These are phyloP conservation scores for Phoeniculus purpureus DNA, from an alignment of 2,797 vertebrate species.

Conservation along the genomic window DNA sequence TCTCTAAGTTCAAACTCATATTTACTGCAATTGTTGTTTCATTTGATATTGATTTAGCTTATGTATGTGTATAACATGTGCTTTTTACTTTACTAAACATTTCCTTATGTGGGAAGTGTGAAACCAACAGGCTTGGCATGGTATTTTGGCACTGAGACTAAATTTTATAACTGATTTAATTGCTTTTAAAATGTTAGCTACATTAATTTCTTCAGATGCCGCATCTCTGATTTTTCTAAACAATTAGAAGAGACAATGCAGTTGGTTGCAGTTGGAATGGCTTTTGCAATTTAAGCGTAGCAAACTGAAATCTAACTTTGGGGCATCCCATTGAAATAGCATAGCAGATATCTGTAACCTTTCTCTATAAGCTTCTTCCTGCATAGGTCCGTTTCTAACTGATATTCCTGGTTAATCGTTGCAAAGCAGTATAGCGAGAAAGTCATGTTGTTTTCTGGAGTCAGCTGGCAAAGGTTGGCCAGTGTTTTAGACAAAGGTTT, in stretches of 20 bases:
- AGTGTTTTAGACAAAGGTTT: neutral
- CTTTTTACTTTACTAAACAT: conserved; percentile 28
- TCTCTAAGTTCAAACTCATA: conserved; percentile 2
- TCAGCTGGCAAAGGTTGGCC: neutral
- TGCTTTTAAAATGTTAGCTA: neutral
- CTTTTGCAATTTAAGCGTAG: neutral
- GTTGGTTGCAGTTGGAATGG: neutral
- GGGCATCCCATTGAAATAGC: neutral
- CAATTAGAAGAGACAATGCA: neutral
- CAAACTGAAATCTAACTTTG: neutral
- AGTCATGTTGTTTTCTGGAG: neutral
- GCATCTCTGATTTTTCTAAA: neutral
- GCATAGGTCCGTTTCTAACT: neutral
- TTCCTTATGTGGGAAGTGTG: conserved; percentile 23
- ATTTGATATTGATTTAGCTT: conserved; percentile 17
- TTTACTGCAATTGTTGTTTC: conserved; percentile 6
- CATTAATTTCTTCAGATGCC: neutral
- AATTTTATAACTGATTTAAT: neutral
- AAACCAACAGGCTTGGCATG: conserved; percentile 24
- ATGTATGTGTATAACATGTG: neutral
- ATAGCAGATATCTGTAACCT: neutral
- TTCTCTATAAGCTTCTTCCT: neutral
- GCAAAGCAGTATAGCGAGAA: neutral
- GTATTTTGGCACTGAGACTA: neutral
- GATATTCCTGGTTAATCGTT: neutral